phyloP scores from a whole-genome alignment of 2,113 vertebrate species.

The Edolisoma coerulescens region DNA sequence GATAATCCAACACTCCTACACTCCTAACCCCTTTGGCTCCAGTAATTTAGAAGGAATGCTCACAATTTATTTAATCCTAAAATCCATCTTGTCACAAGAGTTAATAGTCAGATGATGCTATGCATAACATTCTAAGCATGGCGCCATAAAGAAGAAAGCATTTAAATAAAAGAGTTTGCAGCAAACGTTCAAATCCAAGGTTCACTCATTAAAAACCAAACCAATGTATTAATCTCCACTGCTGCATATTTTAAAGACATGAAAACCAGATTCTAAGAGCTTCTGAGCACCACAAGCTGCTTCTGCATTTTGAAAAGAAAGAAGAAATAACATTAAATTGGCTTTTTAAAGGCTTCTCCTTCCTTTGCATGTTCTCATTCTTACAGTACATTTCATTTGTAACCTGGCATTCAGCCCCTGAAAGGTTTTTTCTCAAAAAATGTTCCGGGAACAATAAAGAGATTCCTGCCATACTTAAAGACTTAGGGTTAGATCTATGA shows the following conservation, averaged over 20 bases:
- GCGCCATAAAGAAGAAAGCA: neutral
- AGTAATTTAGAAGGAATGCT: conserved; percentile 8
- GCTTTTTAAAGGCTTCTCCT: neutral
- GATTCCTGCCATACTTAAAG: neutral
- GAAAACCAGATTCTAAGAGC: neutral
- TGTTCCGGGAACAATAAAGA: neutral
- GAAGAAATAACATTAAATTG: neutral
- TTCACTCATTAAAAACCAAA: neutral
- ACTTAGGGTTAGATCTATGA: neutral
- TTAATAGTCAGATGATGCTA: neutral
- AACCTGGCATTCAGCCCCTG: neutral
- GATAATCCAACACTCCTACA: neutral
- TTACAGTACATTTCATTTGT: neutral
- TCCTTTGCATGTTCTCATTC: neutral
- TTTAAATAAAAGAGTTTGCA: neutral
- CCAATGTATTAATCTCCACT: neutral
- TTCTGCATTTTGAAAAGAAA: neutral
- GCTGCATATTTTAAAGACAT: neutral
- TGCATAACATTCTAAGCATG: neutral
- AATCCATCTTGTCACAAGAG: neutral
- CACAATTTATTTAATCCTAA: conserved; percentile 9
- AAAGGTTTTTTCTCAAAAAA: neutral
- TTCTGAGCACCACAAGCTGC: neutral
- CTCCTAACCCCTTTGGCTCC: neutral
- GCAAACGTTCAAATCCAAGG: neutral